Percentiles rank a stretch among this genome's conserved stretches.
Evolutionary conservation across 2,113 vertebrate genomes (phyloP).

Genomic region (Chaetops frenatus): DNA sequence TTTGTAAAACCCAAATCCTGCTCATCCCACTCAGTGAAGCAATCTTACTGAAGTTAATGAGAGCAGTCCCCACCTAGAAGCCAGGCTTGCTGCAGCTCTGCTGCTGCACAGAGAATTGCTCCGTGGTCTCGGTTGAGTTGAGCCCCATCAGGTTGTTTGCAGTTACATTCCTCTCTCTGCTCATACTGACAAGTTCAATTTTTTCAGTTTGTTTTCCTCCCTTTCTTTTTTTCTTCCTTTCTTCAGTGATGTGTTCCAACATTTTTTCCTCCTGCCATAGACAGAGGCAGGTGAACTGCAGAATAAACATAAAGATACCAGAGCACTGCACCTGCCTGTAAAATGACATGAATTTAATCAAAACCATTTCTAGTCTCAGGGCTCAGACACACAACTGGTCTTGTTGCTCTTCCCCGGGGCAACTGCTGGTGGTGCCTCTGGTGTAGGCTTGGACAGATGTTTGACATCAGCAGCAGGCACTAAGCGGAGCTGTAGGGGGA

Average conservation of each 20-base stretch:
- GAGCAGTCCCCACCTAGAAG: neutral
- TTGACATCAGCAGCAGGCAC: neutral
- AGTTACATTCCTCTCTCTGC: neutral
- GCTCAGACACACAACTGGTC: neutral
- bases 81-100: neutral
- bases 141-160: neutral
- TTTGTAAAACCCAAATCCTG: neutral
- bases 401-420: neutral
- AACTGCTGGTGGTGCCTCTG: neutral
- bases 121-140: neutral
- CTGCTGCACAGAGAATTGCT: neutral
- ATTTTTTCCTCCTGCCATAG: neutral
- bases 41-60: neutral
- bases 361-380: neutral
- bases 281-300: neutral
- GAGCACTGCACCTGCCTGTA: neutral
- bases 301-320: slow-evolving; percentile 5
- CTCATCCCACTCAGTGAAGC: slow-evolving; percentile 5
- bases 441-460: neutral
- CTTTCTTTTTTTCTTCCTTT: neutral
- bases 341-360: slow-evolving; percentile 49
- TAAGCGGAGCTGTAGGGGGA: neutral
- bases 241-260: neutral
- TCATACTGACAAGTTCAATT: neutral
- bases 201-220: neutral